Percentiles rank a stretch among this genome's conserved stretches.
phyloP scores from a whole-genome alignment of 2,888 invertebrate genomes.

The Ariolimax columbianus region DNA sequence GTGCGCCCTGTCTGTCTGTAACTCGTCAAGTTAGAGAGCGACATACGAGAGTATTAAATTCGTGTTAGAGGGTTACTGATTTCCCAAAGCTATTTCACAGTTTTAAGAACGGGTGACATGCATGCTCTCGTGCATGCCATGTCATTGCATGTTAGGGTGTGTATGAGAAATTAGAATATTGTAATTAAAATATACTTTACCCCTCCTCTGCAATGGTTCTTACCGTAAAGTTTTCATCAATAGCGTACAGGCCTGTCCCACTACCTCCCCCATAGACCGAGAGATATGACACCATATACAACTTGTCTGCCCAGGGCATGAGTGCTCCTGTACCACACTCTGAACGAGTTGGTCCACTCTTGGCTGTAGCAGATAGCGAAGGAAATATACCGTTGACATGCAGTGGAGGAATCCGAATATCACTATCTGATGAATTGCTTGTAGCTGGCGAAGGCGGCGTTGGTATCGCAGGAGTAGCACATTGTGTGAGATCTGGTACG shows the following conservation, averaged over 20 bases:
- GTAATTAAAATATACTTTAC: no score
- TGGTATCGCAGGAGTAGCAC: not conserved
- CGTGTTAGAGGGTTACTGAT: no score
- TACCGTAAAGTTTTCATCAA: constrained; percentile 55
- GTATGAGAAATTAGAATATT: no score
- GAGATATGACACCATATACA: constrained; percentile 58
- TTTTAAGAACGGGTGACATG: no score
- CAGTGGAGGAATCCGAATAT: constrained; percentile 20
- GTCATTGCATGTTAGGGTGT: no score
- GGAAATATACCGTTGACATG: constrained; percentile 40
- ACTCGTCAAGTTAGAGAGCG: no score
- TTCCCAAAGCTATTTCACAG: no score
- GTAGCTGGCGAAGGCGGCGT: not conserved
- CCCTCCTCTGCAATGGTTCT: no score
- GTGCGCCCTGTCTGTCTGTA: no score
- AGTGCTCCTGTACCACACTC: constrained; percentile 59
- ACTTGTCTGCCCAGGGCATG: constrained; percentile 58
- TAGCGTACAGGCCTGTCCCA: constrained; percentile 57
- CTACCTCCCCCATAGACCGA: constrained; percentile 52
- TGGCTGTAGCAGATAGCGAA: constrained; percentile 45
- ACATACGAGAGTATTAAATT: no score
- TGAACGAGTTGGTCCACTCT: constrained; percentile 51
- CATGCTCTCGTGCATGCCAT: no score
- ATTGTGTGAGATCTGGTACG: not conserved
- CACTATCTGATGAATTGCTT: not conserved